phyloP scores from a whole-genome alignment of 2,113 vertebrate genomes.

The Acanthochromis polyacanthus region DNA sequence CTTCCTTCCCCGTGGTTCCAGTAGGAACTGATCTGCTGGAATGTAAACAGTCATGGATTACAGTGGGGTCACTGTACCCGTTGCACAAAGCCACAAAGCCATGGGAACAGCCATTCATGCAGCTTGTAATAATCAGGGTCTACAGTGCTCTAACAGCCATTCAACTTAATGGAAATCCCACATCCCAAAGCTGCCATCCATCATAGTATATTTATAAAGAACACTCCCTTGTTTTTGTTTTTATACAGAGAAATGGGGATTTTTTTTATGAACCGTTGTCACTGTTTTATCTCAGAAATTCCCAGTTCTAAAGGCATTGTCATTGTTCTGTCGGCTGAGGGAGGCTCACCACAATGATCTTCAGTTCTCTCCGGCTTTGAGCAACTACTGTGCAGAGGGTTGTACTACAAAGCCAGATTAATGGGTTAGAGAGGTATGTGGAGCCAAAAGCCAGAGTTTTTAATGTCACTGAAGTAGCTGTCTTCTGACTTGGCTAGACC shows the following conservation, averaged over 20 bases:
- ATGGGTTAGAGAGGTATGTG: too few relatives aligned
- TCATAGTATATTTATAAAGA: slow-evolving; percentile 6
- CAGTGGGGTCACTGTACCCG: slow-evolving; percentile 72
- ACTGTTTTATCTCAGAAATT: neutral
- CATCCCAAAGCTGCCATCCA: slow-evolving; percentile 18
- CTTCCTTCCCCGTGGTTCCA: slow-evolving; percentile 73
- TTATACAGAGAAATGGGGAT: slow-evolving; percentile 5
- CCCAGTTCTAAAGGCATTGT: neutral
- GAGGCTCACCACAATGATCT: neutral
- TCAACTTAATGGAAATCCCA: slow-evolving; percentile 41
- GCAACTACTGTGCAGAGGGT: neutral
- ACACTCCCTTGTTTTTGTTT: slow-evolving; percentile 20
- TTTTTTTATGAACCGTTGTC: neutral
- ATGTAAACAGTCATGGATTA: slow-evolving; percentile 80
- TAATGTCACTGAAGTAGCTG: too few relatives aligned
- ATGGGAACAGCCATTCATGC: slow-evolving; percentile 67
- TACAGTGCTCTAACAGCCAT: slow-evolving; percentile 24
- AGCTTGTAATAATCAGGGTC: slow-evolving; percentile 65
- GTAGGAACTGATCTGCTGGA: slow-evolving; percentile 79
- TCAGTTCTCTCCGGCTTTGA: neutral
- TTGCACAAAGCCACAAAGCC: slow-evolving; percentile 69
- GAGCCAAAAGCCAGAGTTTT: too few relatives aligned
- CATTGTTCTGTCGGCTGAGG: neutral
- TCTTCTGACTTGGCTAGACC: too few relatives aligned
- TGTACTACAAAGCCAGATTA: too few relatives aligned